Conservation (phyloP, 1,140 invertebrate species). For the Platyscapa corneri region DNA sequence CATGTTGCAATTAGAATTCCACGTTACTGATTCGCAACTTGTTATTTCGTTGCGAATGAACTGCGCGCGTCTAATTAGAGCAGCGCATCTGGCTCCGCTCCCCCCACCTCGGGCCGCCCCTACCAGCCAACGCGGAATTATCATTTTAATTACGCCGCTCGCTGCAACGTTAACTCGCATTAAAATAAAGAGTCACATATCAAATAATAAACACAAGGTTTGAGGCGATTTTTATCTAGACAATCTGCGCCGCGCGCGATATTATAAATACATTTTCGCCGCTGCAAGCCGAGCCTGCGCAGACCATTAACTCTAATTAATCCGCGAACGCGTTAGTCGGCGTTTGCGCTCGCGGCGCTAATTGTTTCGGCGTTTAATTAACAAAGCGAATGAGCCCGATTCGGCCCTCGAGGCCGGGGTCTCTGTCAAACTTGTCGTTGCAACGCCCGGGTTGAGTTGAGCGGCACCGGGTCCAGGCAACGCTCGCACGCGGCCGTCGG, state of each 20-base stretch:
- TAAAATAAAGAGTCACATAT: constrained; percentile 5
- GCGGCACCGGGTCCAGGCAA: too few species aligned
- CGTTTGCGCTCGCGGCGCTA: too few species aligned
- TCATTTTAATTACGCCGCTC: constrained; percentile 27
- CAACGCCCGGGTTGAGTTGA: too few species aligned
- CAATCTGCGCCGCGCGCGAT: too few species aligned
- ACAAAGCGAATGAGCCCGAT: too few species aligned
- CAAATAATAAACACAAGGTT: not conserved
- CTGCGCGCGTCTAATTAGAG: constrained; percentile 67
- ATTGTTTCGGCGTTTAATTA: too few species aligned
- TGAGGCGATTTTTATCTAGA: not conserved
- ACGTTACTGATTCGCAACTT: constrained; percentile 70
- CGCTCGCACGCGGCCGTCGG: too few species aligned
- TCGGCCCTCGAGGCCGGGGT: too few species aligned
- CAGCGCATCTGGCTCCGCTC: not conserved
- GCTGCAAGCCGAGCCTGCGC: not conserved
- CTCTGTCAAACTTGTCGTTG: too few species aligned
- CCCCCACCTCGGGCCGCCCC: too few species aligned
- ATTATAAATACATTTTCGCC: not conserved
- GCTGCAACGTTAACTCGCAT: constrained; percentile 30
- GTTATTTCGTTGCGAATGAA: constrained; percentile 65
- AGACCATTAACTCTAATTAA: not conserved
- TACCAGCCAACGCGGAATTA: not conserved
- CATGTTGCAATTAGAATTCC: constrained; percentile 70
- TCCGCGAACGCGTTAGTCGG: too few species aligned